phyloP scores from a whole-genome alignment of 2,888 invertebrate genomes.

The Phasia obesa region DNA sequence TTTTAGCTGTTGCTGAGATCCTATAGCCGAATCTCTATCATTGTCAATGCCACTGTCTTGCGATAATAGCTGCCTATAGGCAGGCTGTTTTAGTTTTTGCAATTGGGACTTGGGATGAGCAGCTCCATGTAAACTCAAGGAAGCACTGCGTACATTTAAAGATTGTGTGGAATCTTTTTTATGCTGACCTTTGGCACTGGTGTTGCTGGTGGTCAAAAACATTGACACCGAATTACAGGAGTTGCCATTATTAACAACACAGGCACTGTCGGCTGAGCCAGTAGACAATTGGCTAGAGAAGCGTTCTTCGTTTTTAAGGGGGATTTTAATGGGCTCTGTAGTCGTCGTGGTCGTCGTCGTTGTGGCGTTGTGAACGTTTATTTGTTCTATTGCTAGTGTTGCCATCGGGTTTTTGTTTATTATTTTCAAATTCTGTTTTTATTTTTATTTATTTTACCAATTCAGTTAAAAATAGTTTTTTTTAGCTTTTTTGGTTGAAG shows the following conservation, averaged over 20 bases:
- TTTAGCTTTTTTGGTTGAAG: slow-evolving; percentile 36
- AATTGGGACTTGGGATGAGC: slow-evolving; percentile 75
- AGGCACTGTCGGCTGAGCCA: slow-evolving; percentile 80
- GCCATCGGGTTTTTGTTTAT: slow-evolving; percentile 77
- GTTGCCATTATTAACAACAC: slow-evolving; percentile 71
- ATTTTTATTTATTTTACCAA: slow-evolving; percentile 41
- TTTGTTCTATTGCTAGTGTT: slow-evolving; percentile 72
- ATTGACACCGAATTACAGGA: slow-evolving; percentile 47
- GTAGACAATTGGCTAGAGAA: slow-evolving; percentile 80
- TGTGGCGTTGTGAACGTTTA: slow-evolving; percentile 53
- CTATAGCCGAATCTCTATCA: slow-evolving; percentile 72
- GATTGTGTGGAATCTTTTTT: slow-evolving; percentile 71
- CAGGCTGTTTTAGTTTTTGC: slow-evolving; percentile 73
- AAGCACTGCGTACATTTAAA: slow-evolving; percentile 77
- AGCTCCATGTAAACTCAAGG: slow-evolving; percentile 77
- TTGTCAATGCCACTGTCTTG: slow-evolving; percentile 82
- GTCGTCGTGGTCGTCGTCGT: slow-evolving; percentile 57
- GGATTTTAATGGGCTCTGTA: slow-evolving; percentile 78
- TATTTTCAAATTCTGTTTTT: slow-evolving; percentile 42
- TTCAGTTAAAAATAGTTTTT: slow-evolving; percentile 53
- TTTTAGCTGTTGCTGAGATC: slow-evolving; percentile 73
- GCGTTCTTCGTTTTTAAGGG: slow-evolving; percentile 75
- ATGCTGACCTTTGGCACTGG: slow-evolving; percentile 36
- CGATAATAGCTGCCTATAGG: slow-evolving; percentile 77
- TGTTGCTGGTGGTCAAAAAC: slow-evolving; percentile 48